Evolutionary conservation across 2,797 vertebrate species (phyloP), one percentile per base, ranked within the genome.

Genomic region (Microctenopoma stevenorrisi): DNA sequence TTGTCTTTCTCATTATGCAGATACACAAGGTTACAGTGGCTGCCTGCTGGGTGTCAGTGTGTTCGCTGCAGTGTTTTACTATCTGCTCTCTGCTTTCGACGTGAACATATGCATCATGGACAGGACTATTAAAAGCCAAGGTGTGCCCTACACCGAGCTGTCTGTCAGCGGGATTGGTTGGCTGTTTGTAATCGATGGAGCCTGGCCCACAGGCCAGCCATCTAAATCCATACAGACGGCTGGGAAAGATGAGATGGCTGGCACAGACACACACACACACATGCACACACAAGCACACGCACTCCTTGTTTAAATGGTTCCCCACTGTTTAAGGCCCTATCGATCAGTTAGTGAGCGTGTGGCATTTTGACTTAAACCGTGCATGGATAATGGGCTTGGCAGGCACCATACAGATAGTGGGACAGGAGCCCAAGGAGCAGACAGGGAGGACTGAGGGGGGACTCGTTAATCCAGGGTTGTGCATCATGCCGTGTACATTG

Each of bases 161-260:
- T 86, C 90, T 72, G 82, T 92, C 87, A 88, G 59, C 40, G 49
- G 86, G 93, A 93, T 91, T 91, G 92, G 90, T 79, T 82, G 79
- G 82, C 84, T 80, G 74, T 68, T 52, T 79, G 75, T 73, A 89
- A 93, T 92, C 90, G 81, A 90, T 93, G 86, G 77, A 85, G 77
- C 78, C 86, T 64, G 75, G 82, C 77, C 82, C 77, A 67, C 68
- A 56, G 85, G 79, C 76, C 79, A 68, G 83, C 82, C 83, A 74
- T 82, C 81, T 87, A 86, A 91, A 93, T 90, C 89, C 81, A 89
- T 85, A 86, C 72, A 60, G 81, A 83, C 70, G 76, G 67, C 51
- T 61, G 66, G 76, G 86, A 87, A 84, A 83, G 85, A 90, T 78
- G 85, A 81, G 86, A 86, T 71, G 81, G 75, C 78, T 46, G 59